Percentiles rank a stretch among this genome's conserved stretches.
These are phyloP conservation scores for Polylopha cassiicola DNA, from an alignment of 2,888 invertebrate species.

Conservation along the genomic window DNA sequence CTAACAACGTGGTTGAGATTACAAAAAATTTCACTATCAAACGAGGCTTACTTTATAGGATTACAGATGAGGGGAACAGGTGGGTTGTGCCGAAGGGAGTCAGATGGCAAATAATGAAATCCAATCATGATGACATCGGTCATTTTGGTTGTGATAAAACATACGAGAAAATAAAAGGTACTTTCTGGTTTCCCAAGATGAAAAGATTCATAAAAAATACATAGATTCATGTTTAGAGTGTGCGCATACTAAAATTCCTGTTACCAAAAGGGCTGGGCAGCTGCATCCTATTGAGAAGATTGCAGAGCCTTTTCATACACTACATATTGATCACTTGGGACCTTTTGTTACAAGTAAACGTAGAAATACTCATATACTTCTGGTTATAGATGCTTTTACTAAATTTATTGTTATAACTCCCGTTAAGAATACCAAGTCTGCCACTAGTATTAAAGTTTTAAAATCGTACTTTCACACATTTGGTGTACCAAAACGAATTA, in stretches of 20 bases:
- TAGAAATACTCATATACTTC: constrained; percentile 23
- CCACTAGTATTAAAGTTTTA: not conserved
- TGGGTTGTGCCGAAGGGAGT: not conserved
- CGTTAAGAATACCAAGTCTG: constrained; percentile 1
- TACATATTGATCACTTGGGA: constrained; percentile 33
- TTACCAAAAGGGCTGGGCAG: constrained; percentile 19
- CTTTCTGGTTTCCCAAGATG: constrained; percentile 26
- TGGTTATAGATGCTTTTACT: constrained; percentile 10
- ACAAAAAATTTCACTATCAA: not conserved
- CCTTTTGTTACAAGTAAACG: constrained; percentile 24
- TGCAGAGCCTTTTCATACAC: constrained; percentile 28
- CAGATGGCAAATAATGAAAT: not conserved
- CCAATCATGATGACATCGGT: constrained; percentile 15
- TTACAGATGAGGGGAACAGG: not conserved
- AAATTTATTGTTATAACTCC: constrained; percentile 6
- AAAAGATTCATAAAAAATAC: constrained; percentile 22
- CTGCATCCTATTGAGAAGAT: constrained; percentile 28
- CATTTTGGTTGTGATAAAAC: constrained; percentile 23
- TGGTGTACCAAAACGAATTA: constrained; percentile 4
- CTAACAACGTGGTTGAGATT: not conserved
- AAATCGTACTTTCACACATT: not conserved
- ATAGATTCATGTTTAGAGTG: constrained; percentile 19
- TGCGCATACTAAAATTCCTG: constrained; percentile 22
- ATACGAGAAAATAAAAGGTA: constrained; percentile 20
- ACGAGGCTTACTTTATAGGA: not conserved